A percentile compares a stretch with the other conserved stretches of the same genome.
phyloP scores from a whole-genome alignment of 2,113 vertebrate species.

The Ammodramus savannarum region DNA sequence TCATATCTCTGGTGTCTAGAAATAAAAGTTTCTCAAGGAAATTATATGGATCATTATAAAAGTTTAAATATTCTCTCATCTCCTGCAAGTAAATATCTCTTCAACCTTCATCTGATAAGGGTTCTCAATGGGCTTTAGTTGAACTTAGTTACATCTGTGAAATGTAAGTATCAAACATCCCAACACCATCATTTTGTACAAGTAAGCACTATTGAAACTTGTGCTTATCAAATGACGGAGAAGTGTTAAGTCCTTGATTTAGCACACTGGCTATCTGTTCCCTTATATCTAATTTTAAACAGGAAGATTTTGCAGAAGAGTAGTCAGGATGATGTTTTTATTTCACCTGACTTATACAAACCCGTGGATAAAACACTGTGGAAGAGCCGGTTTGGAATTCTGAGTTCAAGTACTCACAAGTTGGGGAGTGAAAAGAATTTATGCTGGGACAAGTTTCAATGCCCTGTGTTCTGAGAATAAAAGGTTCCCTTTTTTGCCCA shows the following conservation, averaged over 20 bases:
- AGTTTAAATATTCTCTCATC: background rate
- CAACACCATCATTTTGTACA: background rate
- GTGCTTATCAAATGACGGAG: background rate
- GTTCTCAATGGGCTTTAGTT: background rate
- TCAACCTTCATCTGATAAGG: background rate
- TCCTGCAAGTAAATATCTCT: background rate
- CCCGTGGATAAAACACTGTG: rapidly evolving
- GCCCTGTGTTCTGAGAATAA: conserved; percentile 24
- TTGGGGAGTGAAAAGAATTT: background rate
- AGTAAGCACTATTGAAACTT: background rate
- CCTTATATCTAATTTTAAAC: background rate
- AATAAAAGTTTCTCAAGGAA: background rate
- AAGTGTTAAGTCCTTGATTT: background rate
- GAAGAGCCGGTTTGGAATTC: background rate
- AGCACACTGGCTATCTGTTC: background rate
- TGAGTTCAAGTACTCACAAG: background rate
- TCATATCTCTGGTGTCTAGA: background rate
- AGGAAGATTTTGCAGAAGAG: background rate
- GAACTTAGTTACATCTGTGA: background rate
- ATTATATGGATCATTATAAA: background rate
- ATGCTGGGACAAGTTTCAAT: conserved; percentile 18
- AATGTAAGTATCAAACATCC: background rate
- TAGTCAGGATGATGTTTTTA: background rate
- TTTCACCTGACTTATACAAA: background rate
- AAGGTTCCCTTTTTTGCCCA: conserved; percentile 9